Evolutionary conservation across 2,888 invertebrate species (phyloP).

Genomic region (Nysson spinosus): DNA sequence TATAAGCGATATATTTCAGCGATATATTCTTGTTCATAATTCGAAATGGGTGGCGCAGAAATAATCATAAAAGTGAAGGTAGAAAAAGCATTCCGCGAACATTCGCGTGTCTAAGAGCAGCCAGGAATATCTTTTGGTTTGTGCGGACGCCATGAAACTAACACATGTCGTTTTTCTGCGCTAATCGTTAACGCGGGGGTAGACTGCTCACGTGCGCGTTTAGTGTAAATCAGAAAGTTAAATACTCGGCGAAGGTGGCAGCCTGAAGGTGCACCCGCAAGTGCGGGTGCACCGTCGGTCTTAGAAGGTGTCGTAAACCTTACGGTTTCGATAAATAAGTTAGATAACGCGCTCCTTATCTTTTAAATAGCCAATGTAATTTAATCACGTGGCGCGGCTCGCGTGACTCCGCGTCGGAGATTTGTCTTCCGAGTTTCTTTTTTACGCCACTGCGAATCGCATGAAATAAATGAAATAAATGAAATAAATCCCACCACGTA

Average conservation of each 20-base stretch:
- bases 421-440: constrained; percentile 45
- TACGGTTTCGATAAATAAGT: constrained; percentile 51
- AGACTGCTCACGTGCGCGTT: constrained; percentile 36
- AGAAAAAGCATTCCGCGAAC: too few species aligned
- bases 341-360: constrained; percentile 55
- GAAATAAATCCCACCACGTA: constrained; percentile 18
- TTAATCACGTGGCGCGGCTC: constrained; percentile 53
- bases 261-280: constrained; percentile 1
- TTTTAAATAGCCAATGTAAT: constrained; percentile 58
- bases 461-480: constrained; percentile 60
- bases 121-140: not conserved
- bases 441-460: constrained; percentile 46
- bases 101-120: too few species aligned
- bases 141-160: constrained; percentile 5
- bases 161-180: constrained; percentile 37
- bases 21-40: too few species aligned
- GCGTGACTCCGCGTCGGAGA: constrained; percentile 53
- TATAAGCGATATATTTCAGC: too few species aligned
- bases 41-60: too few species aligned
- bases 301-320: constrained; percentile 16
- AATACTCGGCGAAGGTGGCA: constrained; percentile 8
- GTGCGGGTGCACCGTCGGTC: constrained; percentile 18
- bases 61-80: too few species aligned
- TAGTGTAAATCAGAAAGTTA: constrained; percentile 45
- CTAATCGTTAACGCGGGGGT: constrained; percentile 33